Conservation (phyloP, 2,113 vertebrate genomes). For the Pogonocichla stellata region DNA sequence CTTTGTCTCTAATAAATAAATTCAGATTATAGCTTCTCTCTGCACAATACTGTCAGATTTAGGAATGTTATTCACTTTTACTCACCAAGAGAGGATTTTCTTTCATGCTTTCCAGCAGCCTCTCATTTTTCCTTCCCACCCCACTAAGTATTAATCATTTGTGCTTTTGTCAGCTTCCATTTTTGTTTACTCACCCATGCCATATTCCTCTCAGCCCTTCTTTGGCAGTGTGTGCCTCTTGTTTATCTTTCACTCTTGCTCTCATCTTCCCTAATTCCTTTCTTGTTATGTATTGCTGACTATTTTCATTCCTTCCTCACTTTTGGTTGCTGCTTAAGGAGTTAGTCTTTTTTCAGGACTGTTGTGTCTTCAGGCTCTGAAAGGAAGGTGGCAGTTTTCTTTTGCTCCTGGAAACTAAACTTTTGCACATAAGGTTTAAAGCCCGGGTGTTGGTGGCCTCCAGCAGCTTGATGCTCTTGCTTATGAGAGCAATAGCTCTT, state of each 20-base stretch:
- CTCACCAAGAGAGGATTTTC: not conserved
- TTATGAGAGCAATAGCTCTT: not conserved
- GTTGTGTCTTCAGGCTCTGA: not conserved
- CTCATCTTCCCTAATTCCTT: not conserved
- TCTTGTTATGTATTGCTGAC: not conserved
- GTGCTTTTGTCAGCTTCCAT: not conserved
- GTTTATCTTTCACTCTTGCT: not conserved
- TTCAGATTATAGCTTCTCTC: not conserved
- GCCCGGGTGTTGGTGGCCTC: not conserved
- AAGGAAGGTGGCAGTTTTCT: not conserved
- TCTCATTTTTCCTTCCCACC: not conserved
- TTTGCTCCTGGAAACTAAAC: not conserved
- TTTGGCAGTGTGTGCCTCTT: not conserved
- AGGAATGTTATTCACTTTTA: not conserved
- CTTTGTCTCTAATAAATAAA: not conserved
- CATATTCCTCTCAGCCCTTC: not conserved
- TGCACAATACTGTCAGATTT: not conserved
- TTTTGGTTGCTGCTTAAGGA: not conserved
- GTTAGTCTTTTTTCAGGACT: not conserved
- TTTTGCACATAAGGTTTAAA: not conserved
- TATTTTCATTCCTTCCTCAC: not conserved
- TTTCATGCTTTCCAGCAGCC: not conserved
- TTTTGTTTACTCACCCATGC: not conserved
- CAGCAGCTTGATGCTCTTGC: not conserved
- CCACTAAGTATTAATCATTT: not conserved